Evolutionary conservation across 2,888 invertebrate species (phyloP), one percentile per base, ranked within the genome.

Genomic region (Cecidostiba fungosa): DNA sequence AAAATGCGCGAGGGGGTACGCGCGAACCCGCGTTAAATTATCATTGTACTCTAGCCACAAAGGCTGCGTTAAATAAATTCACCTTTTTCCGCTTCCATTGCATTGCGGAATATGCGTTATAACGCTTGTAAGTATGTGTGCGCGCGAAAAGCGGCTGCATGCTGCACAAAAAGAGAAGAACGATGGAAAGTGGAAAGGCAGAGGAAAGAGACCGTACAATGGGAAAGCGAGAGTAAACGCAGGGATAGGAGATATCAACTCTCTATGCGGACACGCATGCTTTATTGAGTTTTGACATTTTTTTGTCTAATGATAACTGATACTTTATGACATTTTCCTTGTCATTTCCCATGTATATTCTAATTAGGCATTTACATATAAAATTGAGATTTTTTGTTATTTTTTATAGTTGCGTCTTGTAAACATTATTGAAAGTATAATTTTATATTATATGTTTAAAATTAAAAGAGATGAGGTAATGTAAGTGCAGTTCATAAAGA

Each of bases 31-130:
- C 81, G 70, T 85, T 85, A 81, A 81, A 85, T 85, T 85, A 77
- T 85, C 81, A 82, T 85, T 77, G 73, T 77, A 73, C 66, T 62
- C 69, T 54, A 62, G 47, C 43, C 77, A 85, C 82, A 85, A 85
- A 85, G 77, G 72, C 81, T 82, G 39, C 62, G 72, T 82, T 85
- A 85, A 85, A 81, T 85, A 85, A 85, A 85, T 85, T 85, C 62
- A 78, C 70, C 62, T 85, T 85, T 84, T 82, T 82, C 82, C 43
- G 77, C 77, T 77, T 29, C 50, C 85, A 32, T 66, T 81, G 81
- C 62, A 77, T n/a, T 19, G 76, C 66, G 77, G 72, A 86, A 77
- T 83, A 86, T 82, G 74, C 78, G 54, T 26, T 69, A 70, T 54
- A 59, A 36, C 62, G n/a, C 72, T 19, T 26, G 29, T 66, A 29